phyloP scores from a whole-genome alignment of 2,113 vertebrate species.

The Todiramphus chloris region DNA sequence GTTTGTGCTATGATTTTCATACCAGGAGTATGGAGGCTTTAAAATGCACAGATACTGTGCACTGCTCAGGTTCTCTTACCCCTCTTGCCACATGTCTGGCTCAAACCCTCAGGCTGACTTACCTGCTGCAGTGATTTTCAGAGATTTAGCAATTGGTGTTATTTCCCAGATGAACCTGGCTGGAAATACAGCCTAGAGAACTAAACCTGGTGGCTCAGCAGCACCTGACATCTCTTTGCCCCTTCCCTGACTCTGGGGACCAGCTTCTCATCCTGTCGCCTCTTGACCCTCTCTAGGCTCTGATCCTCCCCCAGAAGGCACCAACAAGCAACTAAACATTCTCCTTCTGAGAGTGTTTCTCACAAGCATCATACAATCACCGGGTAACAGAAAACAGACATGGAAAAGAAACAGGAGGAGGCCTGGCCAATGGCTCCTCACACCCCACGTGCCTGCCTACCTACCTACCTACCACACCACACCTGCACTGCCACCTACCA shows the following conservation, averaged over 20 bases:
- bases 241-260: background rate
- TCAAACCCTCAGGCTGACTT: background rate
- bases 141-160: background rate
- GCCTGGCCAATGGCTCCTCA: background rate
- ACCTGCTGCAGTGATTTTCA: background rate
- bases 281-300: background rate
- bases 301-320: background rate
- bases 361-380: background rate
- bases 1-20: background rate
- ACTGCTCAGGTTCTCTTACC: background rate
- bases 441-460: too few species aligned
- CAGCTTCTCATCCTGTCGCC: background rate
- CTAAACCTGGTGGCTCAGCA: background rate
- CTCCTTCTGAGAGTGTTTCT: background rate
- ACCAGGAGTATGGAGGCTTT: background rate
- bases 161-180: background rate
- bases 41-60: background rate
- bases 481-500: background rate
- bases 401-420: background rate
- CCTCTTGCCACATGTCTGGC: background rate
- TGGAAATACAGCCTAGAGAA: background rate
- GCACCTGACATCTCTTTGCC: background rate
- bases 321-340: background rate
- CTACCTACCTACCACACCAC: too few species aligned
- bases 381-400: background rate